A percentile compares a stretch with the other conserved stretches of the same genome.
phyloP scores from a whole-genome alignment of 2,797 vertebrate species.

The Cryptoprocta ferox region DNA sequence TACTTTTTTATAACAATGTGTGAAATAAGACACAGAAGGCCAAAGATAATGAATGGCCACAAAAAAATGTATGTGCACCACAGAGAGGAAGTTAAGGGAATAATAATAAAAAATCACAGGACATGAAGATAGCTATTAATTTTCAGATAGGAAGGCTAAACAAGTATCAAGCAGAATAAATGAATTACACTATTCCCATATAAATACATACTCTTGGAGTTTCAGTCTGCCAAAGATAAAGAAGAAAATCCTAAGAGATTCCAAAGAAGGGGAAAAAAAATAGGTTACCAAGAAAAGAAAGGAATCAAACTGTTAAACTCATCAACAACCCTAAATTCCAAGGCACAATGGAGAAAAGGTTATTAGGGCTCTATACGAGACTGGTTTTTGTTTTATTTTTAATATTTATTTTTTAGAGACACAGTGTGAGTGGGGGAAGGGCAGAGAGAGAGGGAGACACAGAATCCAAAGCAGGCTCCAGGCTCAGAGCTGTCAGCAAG shows the following conservation, averaged over 20 bases:
- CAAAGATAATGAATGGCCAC: background rate
- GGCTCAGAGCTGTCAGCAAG: no score
- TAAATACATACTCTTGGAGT: background rate
- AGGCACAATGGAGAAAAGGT: background rate
- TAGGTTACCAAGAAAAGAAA: background rate
- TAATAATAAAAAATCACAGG: background rate
- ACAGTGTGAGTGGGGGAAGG: no score
- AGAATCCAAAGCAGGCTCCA: no score
- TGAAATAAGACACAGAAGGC: background rate
- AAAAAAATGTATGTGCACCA: background rate
- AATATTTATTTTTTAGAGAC: no score
- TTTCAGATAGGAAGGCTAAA: constrained; percentile 22
- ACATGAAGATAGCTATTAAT: constrained; percentile 4
- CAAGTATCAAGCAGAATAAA: background rate
- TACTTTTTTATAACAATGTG: background rate
- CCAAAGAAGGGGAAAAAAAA: background rate
- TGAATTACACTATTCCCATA: constrained; percentile 17
- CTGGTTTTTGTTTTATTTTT: background rate
- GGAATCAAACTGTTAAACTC: background rate
- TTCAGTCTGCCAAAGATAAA: background rate
- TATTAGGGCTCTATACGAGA: background rate
- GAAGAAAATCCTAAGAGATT: constrained; percentile 36
- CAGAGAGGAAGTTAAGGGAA: background rate
- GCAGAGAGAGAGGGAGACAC: no score
- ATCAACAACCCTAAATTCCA: background rate